phyloP scores from a whole-genome alignment of 1,140 invertebrate species.

The Sarcophaga bullata region DNA sequence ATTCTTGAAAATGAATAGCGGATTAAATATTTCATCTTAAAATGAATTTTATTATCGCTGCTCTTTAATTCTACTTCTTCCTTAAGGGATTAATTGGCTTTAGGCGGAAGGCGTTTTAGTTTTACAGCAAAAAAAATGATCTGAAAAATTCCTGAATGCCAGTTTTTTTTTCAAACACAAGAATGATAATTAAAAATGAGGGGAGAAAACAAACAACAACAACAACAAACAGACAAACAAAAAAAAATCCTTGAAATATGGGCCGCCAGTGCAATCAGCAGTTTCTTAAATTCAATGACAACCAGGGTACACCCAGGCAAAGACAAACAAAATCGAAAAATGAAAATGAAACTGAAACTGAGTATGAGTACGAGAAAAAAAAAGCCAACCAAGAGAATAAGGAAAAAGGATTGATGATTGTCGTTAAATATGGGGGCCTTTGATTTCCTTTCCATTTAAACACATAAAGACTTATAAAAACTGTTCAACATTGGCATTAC shows the following conservation, averaged over 20 bases:
- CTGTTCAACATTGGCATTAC: constrained; percentile 28
- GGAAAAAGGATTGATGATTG: constrained; percentile 4
- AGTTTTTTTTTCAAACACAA: not conserved
- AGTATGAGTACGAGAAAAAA: not conserved
- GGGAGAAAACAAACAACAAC: not conserved
- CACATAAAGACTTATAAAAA: constrained; percentile 39
- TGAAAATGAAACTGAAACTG: not conserved
- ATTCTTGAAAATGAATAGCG: no score
- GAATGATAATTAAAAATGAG: not conserved
- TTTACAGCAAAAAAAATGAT: constrained; percentile 5
- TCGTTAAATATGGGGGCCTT: not conserved
- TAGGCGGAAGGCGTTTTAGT: constrained; percentile 33
- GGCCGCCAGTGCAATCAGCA: constrained; percentile 32
- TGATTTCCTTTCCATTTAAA: constrained; percentile 6
- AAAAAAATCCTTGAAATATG: constrained; percentile 27
- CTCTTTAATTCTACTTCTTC: no score
- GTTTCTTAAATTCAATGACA: constrained; percentile 7
- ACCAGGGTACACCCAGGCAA: not conserved
- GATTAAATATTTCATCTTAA: no score
- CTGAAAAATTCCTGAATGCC: not conserved
- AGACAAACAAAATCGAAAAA: constrained; percentile 25
- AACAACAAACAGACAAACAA: not conserved
- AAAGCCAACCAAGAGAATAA: not conserved
- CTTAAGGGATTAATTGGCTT: no score
- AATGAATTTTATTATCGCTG: no score